Percentiles rank a stretch among this genome's conserved stretches.
Evolutionary conservation across 2,797 vertebrate genomes (phyloP).

Genomic region (Alcedo atthis): DNA sequence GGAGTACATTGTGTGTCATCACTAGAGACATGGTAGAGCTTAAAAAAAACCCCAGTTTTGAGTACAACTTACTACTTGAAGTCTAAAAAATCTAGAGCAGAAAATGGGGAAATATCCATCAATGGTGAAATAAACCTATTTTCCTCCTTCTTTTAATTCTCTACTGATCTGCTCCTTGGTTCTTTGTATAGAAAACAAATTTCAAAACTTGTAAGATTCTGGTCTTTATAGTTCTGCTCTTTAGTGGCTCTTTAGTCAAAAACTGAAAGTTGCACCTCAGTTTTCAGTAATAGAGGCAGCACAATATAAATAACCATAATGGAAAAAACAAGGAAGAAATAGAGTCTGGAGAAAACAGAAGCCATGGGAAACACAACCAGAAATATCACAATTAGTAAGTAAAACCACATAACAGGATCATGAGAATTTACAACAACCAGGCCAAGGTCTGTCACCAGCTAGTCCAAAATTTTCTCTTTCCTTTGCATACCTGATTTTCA

Average conservation of each 20-base stretch:
- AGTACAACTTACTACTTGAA: not conserved
- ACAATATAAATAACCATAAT: not conserved
- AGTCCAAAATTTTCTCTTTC: not conserved
- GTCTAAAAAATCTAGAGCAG: not conserved
- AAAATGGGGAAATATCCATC: not conserved
- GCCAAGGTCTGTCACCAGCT: not conserved
- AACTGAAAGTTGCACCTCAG: not conserved
- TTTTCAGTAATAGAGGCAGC: not conserved
- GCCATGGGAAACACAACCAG: not conserved
- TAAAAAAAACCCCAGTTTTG: not conserved
- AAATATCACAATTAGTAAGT: not conserved
- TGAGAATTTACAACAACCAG: not conserved
- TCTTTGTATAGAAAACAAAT: not conserved
- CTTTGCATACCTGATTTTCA: not conserved
- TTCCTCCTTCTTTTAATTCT: conserved; percentile 27
- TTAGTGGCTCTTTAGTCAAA: not conserved
- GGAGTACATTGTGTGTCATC: not conserved
- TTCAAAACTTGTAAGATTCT: not conserved
- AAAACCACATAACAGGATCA: not conserved
- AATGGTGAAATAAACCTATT: not conserved
- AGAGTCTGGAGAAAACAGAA: not conserved
- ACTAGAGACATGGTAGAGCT: not conserved
- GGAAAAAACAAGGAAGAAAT: not conserved
- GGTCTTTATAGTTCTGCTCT: not conserved
- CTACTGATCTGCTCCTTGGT: not conserved